Evolutionary conservation across 1,140 invertebrate genomes (phyloP).

Genomic region (Pseudomyrmex flavicornis): DNA sequence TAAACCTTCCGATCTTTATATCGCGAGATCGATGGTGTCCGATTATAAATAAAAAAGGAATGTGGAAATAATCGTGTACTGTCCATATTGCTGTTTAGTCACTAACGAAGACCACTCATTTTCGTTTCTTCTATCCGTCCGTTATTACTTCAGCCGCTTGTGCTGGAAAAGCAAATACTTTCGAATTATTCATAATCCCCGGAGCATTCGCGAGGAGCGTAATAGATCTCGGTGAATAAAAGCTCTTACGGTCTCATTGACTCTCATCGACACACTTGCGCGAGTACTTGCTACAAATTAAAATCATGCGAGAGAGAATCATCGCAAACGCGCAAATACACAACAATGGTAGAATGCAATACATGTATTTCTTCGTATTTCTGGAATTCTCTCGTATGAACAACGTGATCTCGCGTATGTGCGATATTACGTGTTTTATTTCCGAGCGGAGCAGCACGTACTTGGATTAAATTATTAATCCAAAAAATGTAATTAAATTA

Average conservation of each 20-base stretch:
- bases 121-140: constrained; percentile 12
- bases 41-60: not conserved
- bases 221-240: constrained; percentile 69
- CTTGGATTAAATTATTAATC: not conserved
- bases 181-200: constrained; percentile 73
- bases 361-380: constrained; percentile 5
- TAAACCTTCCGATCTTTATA: not conserved
- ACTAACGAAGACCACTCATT: constrained; percentile 50
- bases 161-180: constrained; percentile 71
- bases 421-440: constrained; percentile 22
- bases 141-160: constrained; percentile 66
- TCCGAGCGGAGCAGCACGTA: not conserved
- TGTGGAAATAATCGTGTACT: not conserved
- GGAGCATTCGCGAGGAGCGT: constrained; percentile 47
- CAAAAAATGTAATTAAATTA: not conserved
- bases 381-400: not conserved
- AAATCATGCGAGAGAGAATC: constrained; percentile 44
- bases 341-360: constrained; percentile 4
- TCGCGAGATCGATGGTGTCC: too few relatives aligned
- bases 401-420: not conserved
- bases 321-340: constrained; percentile 30
- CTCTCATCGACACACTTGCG: constrained; percentile 29
- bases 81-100: not conserved
- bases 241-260: constrained; percentile 61
- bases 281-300: constrained; percentile 38